A percentile compares a stretch with the other conserved stretches of the same genome.
Evolutionary conservation across 2,888 invertebrate genomes (phyloP).

Genomic region (Tipula confusa): DNA sequence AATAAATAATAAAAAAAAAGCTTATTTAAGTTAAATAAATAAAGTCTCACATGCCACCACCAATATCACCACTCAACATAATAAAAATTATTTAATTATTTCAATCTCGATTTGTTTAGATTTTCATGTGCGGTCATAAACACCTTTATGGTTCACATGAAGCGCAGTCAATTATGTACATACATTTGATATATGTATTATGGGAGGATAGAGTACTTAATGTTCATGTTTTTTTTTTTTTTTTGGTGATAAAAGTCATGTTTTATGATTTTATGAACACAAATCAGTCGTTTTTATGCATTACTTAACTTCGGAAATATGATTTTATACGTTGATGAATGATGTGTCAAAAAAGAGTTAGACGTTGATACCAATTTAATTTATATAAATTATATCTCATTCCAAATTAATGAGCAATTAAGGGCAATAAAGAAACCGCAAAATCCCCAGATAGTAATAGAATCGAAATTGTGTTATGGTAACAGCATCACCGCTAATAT

Average conservation of each 20-base stretch:
- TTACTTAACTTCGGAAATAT: too few species aligned
- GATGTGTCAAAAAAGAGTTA: too few species aligned
- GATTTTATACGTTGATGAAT: too few species aligned
- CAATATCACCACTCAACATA: too few species aligned
- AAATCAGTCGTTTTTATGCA: not conserved
- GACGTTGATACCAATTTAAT: too few species aligned
- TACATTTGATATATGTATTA: not conserved
- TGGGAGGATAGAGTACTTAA: not conserved
- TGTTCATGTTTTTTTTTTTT: not conserved
- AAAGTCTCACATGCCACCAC: not conserved
- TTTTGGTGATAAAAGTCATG: not conserved
- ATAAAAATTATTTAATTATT: not conserved
- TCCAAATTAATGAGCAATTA: too few species aligned
- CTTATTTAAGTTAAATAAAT: constrained; percentile 12
- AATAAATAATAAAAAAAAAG: not conserved
- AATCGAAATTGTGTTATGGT: too few species aligned
- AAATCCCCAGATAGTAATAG: too few species aligned
- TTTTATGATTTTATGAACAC: not conserved
- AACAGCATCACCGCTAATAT: too few species aligned
- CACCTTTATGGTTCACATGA: not conserved
- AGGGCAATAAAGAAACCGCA: too few species aligned
- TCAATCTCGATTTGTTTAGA: not conserved
- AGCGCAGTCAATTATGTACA: not conserved
- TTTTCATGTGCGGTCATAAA: not conserved
- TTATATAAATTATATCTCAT: too few species aligned